A percentile compares a stretch with the other conserved stretches of the same genome.
phyloP scores from a whole-genome alignment of 1,140 invertebrate species.

The Goniozus legneri region DNA sequence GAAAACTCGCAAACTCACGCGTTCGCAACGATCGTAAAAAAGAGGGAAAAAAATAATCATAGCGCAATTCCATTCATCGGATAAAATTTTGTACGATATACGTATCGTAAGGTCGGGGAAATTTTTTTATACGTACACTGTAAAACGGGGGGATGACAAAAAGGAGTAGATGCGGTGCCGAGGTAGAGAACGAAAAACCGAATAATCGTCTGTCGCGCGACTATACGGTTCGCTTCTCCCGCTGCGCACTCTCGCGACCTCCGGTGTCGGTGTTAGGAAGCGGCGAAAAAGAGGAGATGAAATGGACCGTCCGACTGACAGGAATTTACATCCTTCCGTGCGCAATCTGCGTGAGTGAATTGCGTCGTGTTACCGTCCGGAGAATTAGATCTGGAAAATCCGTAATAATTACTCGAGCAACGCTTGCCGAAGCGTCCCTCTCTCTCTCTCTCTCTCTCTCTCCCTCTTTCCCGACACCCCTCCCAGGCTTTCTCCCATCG shows the following conservation, averaged over 20 bases:
- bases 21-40: too few relatives aligned
- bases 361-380: slow-evolving; percentile 53
- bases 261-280: slow-evolving; percentile 30
- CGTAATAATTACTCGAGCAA: slow-evolving; percentile 53
- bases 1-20: too few relatives aligned
- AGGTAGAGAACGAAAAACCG: slow-evolving; percentile 39
- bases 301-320: slow-evolving; percentile 50
- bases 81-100: too few relatives aligned
- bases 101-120: too few relatives aligned
- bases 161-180: slow-evolving; percentile 5
- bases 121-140: too few relatives aligned
- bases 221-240: neutral
- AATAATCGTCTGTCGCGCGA: slow-evolving; percentile 36
- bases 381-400: slow-evolving; percentile 55
- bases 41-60: too few relatives aligned
- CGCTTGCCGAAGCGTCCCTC: slow-evolving; percentile 38
- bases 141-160: slow-evolving; percentile 10
- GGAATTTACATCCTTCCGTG: slow-evolving; percentile 50
- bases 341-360: slow-evolving; percentile 54
- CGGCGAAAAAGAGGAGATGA: slow-evolving; percentile 40
- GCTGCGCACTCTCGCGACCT: slow-evolving; percentile 11
- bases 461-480: neutral
- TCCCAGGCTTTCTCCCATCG: slow-evolving; percentile 4
- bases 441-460: slow-evolving; percentile 13
- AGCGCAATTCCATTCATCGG: too few relatives aligned